Percentiles rank a stretch among this genome's conserved stretches.
phyloP scores from a whole-genome alignment of 37 sponge, comb jelly and placozoan species.

The Trichoplax adhaerens region DNA sequence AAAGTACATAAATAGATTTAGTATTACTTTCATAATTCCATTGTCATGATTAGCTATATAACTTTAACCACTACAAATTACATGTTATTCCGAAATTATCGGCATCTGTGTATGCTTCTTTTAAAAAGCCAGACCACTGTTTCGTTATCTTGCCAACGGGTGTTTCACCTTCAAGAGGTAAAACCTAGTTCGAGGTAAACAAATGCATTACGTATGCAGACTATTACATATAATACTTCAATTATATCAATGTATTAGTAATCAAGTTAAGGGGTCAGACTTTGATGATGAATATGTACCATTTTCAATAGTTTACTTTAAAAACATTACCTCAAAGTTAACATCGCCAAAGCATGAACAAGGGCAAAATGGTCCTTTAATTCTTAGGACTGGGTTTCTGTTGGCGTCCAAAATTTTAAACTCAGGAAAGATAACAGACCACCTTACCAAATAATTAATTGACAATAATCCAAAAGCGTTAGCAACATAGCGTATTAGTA shows the following conservation, averaged over 20 bases:
- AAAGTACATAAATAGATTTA: not conserved
- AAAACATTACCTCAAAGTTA: slow-evolving; percentile 35
- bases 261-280: too few relatives aligned
- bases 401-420: slow-evolving; percentile 46
- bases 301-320: not conserved
- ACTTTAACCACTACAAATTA: too few relatives aligned
- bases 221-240: too few relatives aligned
- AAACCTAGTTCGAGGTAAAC: slow-evolving; percentile 12
- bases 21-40: too few relatives aligned
- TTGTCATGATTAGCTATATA: too few relatives aligned
- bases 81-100: slow-evolving; percentile 82
- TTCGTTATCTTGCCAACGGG: slow-evolving; percentile 74
- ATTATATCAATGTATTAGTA: too few relatives aligned
- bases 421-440: slow-evolving; percentile 47
- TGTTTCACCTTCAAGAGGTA: slow-evolving; percentile 28
- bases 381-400: slow-evolving; percentile 48
- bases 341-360: slow-evolving; percentile 58
- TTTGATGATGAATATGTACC: not conserved
- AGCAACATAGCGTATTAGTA: not conserved
- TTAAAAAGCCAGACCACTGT: slow-evolving; percentile 83
- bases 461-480: not conserved
- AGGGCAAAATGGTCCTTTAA: slow-evolving; percentile 52
- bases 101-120: slow-evolving; percentile 88
- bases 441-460: not conserved
- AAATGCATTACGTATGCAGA: too few relatives aligned